Conservation (phyloP, 1,140 invertebrate genomes). For the Ips nitidus region DNA sequence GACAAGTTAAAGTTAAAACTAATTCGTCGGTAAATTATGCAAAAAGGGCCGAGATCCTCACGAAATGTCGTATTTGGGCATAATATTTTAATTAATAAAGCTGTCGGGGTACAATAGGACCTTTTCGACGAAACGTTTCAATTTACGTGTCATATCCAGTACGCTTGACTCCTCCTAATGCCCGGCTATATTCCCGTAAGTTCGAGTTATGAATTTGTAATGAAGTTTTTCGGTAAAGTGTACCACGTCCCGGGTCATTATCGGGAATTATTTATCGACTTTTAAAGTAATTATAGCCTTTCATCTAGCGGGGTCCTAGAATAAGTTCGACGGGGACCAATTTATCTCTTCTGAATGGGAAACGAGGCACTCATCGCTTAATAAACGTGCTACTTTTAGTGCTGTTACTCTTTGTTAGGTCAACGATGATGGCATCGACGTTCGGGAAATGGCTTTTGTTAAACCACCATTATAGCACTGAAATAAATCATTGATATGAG, state of each 20-base stretch:
- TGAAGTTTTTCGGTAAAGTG: conserved; percentile 13
- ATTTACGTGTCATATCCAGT: conserved; percentile 26
- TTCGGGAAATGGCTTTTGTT: conserved; percentile 1
- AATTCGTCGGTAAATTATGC: conserved; percentile 27
- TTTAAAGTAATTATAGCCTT: conserved; percentile 11
- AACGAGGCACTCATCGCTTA: neutral
- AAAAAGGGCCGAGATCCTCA: conserved; percentile 14
- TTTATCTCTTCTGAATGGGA: conserved; percentile 5
- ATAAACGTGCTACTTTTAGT: neutral
- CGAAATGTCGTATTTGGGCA: conserved; percentile 13
- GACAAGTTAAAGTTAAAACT: conserved; percentile 22
- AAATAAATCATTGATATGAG: conserved; percentile 2
- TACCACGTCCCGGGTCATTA: conserved; percentile 4
- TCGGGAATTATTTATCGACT: conserved; percentile 16
- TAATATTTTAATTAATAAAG: conserved; percentile 33
- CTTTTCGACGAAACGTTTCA: conserved; percentile 27
- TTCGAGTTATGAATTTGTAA: conserved; percentile 20
- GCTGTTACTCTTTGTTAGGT: conserved; percentile 2
- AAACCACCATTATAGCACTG: neutral
- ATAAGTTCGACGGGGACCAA: conserved; percentile 1
- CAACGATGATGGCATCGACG: neutral
- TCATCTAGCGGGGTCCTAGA: neutral
- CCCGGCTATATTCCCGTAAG: conserved; percentile 8
- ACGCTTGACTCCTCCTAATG: conserved; percentile 18
- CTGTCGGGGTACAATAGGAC: conserved; percentile 22